These are phyloP conservation scores for Magallana gigas DNA, from an alignment of 1,140 invertebrate genomes.

Conservation along the genomic window DNA sequence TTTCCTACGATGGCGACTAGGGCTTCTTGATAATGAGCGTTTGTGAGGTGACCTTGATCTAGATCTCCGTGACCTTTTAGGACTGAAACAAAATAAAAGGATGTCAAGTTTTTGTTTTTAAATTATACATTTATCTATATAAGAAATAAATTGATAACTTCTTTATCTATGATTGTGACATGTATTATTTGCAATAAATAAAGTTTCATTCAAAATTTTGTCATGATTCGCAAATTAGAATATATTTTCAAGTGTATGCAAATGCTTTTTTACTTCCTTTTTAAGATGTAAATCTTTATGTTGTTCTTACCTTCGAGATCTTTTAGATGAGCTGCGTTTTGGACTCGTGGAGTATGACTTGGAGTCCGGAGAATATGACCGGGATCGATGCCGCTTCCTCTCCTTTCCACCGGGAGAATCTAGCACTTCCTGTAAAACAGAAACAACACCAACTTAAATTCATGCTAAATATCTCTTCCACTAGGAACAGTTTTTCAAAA, in stretches of 20 bases:
- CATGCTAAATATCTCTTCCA: too few species aligned
- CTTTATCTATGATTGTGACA: neutral
- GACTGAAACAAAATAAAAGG: conserved; percentile 62
- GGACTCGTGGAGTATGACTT: conserved; percentile 55
- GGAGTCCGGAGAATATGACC: conserved; percentile 55
- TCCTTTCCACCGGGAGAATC: conserved; percentile 50
- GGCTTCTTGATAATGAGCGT: conserved; percentile 68
- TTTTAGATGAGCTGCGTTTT: conserved; percentile 50
- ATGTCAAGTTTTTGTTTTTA: neutral
- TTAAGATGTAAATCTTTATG: neutral
- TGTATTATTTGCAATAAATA: neutral
- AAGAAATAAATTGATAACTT: neutral
- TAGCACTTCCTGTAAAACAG: conserved; percentile 44
- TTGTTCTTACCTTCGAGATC: conserved; percentile 47
- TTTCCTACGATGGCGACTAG: conserved; percentile 69
- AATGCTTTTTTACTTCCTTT: too few species aligned
- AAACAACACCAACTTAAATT: neutral
- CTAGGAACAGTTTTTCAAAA: too few species aligned
- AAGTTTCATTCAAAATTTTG: too few species aligned
- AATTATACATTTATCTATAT: too few species aligned
- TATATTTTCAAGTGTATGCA: too few species aligned
- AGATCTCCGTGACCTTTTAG: conserved; percentile 70
- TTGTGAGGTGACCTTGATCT: conserved; percentile 68
- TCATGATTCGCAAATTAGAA: too few species aligned
- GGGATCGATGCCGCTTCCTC: conserved; percentile 58